phyloP scores from a whole-genome alignment of 2,113 vertebrate genomes.

The Platichthys flesus region DNA sequence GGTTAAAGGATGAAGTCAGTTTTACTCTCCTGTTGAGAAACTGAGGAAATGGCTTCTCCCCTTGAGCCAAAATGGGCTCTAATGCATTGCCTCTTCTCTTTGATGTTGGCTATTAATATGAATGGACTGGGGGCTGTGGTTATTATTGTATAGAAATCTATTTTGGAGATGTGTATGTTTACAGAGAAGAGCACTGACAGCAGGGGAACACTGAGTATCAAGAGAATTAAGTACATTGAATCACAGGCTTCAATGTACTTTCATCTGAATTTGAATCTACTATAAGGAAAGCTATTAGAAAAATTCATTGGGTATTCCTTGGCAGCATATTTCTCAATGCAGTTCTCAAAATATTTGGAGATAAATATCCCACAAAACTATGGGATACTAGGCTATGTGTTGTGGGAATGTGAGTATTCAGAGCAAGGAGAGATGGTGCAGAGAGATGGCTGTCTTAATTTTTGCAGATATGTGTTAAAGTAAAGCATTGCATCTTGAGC shows the following conservation, averaged over 20 bases:
- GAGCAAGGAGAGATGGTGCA: slow-evolving; percentile 36
- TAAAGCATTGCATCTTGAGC: slow-evolving; percentile 71
- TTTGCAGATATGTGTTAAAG: slow-evolving; percentile 61
- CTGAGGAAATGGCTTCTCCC: slow-evolving; percentile 65
- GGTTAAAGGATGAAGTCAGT: slow-evolving; percentile 56
- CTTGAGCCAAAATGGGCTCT: slow-evolving; percentile 69
- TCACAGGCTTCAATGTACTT: slow-evolving; percentile 2
- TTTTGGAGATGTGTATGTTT: slow-evolving; percentile 49
- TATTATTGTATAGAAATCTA: slow-evolving; percentile 66
- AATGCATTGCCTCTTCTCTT: slow-evolving; percentile 60
- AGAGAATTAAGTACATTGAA: slow-evolving; percentile 23
- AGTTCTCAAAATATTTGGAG: slow-evolving; percentile 40
- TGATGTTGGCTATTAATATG: slow-evolving; percentile 76
- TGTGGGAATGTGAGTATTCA: slow-evolving; percentile 47
- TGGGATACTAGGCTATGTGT: slow-evolving; percentile 54
- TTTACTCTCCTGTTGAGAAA: slow-evolving; percentile 55
- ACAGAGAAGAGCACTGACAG: slow-evolving; percentile 49
- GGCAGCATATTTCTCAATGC: slow-evolving; percentile 13
- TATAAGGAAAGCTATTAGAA: slow-evolving; percentile 38
- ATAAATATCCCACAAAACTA: slow-evolving; percentile 39
- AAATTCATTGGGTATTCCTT: slow-evolving; percentile 42
- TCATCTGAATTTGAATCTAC: slow-evolving; percentile 28
- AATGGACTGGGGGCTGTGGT: slow-evolving; percentile 57
- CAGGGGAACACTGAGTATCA: slow-evolving; percentile 28
- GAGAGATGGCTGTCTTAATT: slow-evolving; percentile 63